These are phyloP conservation scores for Pogonomyrmex californicus DNA, from an alignment of 1,140 invertebrate species.

Conservation along the genomic window DNA sequence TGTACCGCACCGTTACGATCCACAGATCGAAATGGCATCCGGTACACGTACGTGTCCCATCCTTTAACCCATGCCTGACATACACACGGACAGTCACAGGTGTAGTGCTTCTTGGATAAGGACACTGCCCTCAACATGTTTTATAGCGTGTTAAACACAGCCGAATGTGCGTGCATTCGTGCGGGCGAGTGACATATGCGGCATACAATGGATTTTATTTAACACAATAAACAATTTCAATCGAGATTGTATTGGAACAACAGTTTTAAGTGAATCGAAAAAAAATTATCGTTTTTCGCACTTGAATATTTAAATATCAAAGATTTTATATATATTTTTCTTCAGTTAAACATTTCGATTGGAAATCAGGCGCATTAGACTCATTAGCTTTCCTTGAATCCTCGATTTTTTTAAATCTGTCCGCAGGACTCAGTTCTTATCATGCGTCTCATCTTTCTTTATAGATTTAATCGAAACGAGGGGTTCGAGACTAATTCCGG, in stretches of 20 bases:
- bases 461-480: slow-evolving; percentile 47
- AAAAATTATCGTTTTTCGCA: not conserved
- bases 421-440: not conserved
- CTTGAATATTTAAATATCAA: not conserved
- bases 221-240: not conserved
- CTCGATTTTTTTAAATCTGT: slow-evolving; percentile 19
- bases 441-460: slow-evolving; percentile 29
- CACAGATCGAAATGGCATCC: slow-evolving; percentile 55
- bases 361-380: not conserved
- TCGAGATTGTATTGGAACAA: not conserved
- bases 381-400: not conserved
- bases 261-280: not conserved
- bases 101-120: slow-evolving; percentile 62
- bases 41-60: slow-evolving; percentile 67
- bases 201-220: not conserved
- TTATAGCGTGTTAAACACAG: slow-evolving; percentile 68
- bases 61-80: slow-evolving; percentile 57
- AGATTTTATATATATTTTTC: not conserved
- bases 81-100: slow-evolving; percentile 65
- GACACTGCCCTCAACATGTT: slow-evolving; percentile 59
- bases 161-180: slow-evolving; percentile 12
- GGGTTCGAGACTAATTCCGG: slow-evolving; percentile 46
- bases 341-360: not conserved
- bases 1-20: slow-evolving; percentile 64
- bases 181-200: not conserved